Evolutionary conservation across 2,888 invertebrate species (phyloP).

Genomic region (Corbicula japonica): DNA sequence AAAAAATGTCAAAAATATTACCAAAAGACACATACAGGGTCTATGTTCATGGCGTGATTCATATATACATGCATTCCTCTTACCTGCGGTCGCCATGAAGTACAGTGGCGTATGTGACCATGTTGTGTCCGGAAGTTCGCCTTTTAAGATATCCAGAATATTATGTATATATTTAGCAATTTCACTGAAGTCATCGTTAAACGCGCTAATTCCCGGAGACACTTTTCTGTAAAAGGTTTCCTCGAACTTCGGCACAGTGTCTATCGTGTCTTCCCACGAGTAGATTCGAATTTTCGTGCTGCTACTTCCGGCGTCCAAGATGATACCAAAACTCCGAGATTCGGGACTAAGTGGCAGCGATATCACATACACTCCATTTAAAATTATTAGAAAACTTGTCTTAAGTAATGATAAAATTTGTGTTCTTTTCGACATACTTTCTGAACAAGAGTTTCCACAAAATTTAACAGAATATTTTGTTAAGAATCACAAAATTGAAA

Average conservation of each 20-base stretch:
- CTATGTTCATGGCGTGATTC: too few species aligned
- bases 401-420: too few species aligned
- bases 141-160: slow-evolving; percentile 83
- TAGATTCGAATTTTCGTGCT: slow-evolving; percentile 87
- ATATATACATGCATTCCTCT: too few species aligned
- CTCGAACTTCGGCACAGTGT: slow-evolving; percentile 62
- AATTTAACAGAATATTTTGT: too few species aligned
- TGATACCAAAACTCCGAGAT: slow-evolving; percentile 80
- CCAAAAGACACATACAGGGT: too few species aligned
- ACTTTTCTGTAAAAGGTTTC: slow-evolving; percentile 70
- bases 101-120: slow-evolving; percentile 86
- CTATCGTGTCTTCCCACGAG: slow-evolving; percentile 79
- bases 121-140: slow-evolving; percentile 82
- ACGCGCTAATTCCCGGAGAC: slow-evolving; percentile 72
- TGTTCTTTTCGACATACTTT: too few species aligned
- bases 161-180: slow-evolving; percentile 80
- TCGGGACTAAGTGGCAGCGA: slow-evolving; percentile 35
- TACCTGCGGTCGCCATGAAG: slow-evolving; percentile 87
- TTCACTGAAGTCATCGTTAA: slow-evolving; percentile 47
- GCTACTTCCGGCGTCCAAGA: slow-evolving; percentile 88
- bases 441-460: too few species aligned
- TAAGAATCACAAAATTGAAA: too few species aligned
- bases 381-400: too few species aligned
- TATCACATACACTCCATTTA: neutral
- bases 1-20: too few species aligned